Conservation (phyloP, 2,888 invertebrate species). For the Synergus laeviventris region DNA sequence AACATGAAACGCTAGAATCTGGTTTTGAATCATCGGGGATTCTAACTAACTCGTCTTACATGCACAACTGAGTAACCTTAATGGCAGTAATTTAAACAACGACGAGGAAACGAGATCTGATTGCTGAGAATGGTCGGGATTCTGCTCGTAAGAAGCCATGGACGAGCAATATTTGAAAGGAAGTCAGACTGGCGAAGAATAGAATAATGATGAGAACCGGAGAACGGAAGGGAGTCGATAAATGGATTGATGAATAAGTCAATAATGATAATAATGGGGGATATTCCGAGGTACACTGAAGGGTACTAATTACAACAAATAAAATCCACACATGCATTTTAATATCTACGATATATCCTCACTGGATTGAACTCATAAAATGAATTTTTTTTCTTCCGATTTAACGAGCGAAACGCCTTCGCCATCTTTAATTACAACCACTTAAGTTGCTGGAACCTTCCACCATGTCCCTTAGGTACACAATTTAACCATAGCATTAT, state of each 20-base stretch:
- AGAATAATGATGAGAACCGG: not conserved
- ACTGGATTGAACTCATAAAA: too few species aligned
- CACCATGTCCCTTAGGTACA: conserved; percentile 50
- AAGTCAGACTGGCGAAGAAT: conserved; percentile 21
- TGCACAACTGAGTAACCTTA: conserved; percentile 50
- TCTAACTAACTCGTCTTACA: conserved; percentile 28
- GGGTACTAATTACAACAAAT: not conserved
- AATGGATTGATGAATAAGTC: conserved; percentile 6
- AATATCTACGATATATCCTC: too few species aligned
- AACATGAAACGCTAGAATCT: not conserved
- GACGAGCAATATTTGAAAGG: conserved; percentile 44
- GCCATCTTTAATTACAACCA: conserved; percentile 69
- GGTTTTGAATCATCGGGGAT: not conserved
- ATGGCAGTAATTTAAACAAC: conserved; percentile 61
- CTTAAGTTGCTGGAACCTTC: conserved; percentile 59
- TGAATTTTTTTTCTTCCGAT: too few species aligned
- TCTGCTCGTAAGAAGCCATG: conserved; percentile 44
- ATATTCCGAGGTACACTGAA: not conserved
- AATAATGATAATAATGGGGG: not conserved
- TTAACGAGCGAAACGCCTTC: not conserved
- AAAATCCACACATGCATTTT: not conserved
- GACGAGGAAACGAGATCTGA: conserved; percentile 57
- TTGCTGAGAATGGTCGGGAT: conserved; percentile 50
- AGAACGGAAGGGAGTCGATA: not conserved
- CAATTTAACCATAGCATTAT: conserved; percentile 46